A percentile compares a stretch with the other conserved stretches of the same genome.
Conservation (phyloP, 2,113 vertebrate genomes). For the Coregonus clupeaformis region DNA sequence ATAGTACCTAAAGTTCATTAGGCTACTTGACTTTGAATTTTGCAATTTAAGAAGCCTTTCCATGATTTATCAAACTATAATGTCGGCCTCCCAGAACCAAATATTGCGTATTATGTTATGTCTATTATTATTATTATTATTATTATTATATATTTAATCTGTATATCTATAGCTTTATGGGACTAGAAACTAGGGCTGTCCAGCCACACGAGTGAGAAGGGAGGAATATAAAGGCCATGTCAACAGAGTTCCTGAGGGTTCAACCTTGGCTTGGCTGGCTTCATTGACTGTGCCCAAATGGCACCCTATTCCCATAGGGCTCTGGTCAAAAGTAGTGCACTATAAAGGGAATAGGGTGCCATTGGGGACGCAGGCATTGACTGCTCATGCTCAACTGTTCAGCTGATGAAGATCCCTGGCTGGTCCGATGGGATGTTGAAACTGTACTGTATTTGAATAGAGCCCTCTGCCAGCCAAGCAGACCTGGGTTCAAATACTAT, state of each 20-base stretch:
- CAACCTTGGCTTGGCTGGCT: slow-evolving; percentile 4
- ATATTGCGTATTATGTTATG: too few relatives aligned
- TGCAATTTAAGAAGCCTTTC: too few relatives aligned
- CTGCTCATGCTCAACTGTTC: slow-evolving; percentile 22
- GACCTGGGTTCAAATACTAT: background rate
- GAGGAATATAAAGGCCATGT: background rate
- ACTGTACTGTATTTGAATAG: slow-evolving; percentile 2
- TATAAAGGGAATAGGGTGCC: too few relatives aligned
- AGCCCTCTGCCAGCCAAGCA: background rate
- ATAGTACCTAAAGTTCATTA: too few relatives aligned
- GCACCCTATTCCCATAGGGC: too few relatives aligned
- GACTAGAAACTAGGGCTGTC: background rate
- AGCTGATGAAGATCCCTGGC: background rate
- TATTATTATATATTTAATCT: background rate
- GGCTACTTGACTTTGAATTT: too few relatives aligned
- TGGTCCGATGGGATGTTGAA: background rate
- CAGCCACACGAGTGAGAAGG: background rate
- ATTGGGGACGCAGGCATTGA: background rate
- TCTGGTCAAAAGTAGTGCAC: too few relatives aligned
- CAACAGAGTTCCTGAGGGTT: background rate
- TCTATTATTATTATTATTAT: background rate
- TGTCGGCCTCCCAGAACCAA: too few relatives aligned
- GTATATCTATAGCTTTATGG: too few relatives aligned
- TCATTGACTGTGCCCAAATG: too few relatives aligned
- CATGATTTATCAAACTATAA: too few relatives aligned